Conservation (phyloP, 2,113 vertebrate genomes). For the Amphilophus citrinellus region DNA sequence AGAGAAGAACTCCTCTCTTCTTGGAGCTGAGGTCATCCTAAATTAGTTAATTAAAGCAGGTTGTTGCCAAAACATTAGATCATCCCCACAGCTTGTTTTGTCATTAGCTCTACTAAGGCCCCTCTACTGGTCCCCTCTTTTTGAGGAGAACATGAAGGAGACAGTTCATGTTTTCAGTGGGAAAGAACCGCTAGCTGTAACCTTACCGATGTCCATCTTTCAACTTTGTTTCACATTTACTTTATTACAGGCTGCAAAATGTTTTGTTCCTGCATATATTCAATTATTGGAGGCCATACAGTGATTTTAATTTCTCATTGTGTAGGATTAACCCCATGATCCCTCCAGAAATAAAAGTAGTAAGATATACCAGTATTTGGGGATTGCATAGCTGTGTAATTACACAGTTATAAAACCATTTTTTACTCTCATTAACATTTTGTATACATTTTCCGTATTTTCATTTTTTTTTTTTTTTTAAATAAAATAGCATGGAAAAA, state of each 20-base stretch:
- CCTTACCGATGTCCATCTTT: not conserved
- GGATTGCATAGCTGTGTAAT: not conserved
- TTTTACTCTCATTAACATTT: not conserved
- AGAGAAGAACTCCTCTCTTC: constrained; percentile 27
- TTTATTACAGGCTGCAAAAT: not conserved
- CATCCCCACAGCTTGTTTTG: constrained; percentile 68
- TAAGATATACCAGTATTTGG: not conserved
- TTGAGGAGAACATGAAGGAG: constrained; percentile 18
- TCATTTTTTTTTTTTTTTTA: not conserved
- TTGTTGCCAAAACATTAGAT: constrained; percentile 72
- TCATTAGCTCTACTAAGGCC: constrained; percentile 48
- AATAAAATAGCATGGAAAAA: not conserved
- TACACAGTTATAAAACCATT: not conserved
- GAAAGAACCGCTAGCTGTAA: not conserved
- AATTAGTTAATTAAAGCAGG: constrained; percentile 70
- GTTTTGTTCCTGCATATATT: not conserved
- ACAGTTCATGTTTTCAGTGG: not conserved
- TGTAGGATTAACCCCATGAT: not conserved
- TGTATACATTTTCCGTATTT: not conserved
- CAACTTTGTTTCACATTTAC: not conserved
- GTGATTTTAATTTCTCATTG: not conserved
- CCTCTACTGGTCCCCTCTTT: constrained; percentile 27
- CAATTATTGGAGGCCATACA: not conserved
- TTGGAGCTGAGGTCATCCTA: constrained; percentile 55
- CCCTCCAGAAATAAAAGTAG: not conserved